phyloP scores from a whole-genome alignment of 2,797 vertebrate species.

The Prionace glauca region DNA sequence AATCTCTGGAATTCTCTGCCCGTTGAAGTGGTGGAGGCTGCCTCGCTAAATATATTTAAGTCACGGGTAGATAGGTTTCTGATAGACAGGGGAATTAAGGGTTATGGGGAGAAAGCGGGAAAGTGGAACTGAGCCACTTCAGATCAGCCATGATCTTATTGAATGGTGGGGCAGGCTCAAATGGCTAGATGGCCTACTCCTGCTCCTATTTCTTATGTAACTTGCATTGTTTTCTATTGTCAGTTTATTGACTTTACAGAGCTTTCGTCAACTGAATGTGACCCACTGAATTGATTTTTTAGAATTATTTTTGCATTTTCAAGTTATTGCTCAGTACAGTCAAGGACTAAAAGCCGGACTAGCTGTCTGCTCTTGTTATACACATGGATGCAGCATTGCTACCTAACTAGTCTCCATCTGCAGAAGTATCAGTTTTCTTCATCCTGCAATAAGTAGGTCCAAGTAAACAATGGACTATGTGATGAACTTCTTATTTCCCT shows the following conservation, averaged over 20 bases:
- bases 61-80: no score
- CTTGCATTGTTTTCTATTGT: background rate
- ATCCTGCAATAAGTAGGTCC: background rate
- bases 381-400: background rate
- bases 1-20: no score
- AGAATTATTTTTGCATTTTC: constrained; percentile 3
- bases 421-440: background rate
- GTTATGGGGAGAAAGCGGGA: no score
- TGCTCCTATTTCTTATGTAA: no score
- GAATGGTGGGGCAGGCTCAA: no score
- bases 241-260: background rate
- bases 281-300: background rate
- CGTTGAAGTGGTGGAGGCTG: no score
- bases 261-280: background rate
- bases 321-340: constrained; percentile 10
- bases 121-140: no score
- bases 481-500: background rate
- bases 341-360: background rate
- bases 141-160: no score
- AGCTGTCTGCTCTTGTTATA: background rate
- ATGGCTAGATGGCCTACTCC: no score
- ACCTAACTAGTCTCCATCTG: background rate
- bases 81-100: no score
- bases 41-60: no score
- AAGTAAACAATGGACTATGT: background rate